Conservation (phyloP, 2,113 vertebrate species). For the Ptilorrhoa leucosticta region DNA sequence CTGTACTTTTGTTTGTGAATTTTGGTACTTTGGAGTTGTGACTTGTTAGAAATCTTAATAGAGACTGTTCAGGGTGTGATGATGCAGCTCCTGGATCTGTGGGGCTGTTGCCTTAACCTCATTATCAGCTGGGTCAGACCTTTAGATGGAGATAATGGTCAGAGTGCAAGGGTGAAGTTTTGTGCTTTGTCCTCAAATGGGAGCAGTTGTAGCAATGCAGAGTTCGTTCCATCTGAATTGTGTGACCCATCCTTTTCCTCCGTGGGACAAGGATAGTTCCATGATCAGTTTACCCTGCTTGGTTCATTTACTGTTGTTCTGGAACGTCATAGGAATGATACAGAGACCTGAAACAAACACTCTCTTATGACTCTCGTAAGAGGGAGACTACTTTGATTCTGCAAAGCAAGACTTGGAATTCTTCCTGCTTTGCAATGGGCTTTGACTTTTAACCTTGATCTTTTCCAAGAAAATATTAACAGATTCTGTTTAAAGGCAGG, state of each 20-base stretch:
- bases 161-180: not conserved
- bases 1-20: not conserved
- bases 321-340: not conserved
- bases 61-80: not conserved
- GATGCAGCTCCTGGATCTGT: not conserved
- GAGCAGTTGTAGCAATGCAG: not conserved
- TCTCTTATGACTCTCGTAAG: not conserved
- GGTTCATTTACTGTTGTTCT: not conserved
- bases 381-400: not conserved
- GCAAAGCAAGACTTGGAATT: not conserved
- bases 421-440: not conserved
- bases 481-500: not conserved
- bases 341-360: not conserved
- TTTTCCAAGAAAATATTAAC: not conserved
- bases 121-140: not conserved
- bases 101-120: not conserved
- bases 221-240: not conserved
- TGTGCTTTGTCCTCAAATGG: not conserved
- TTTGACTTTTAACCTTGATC: not conserved
- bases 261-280: not conserved
- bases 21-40: not conserved
- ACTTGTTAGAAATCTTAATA: not conserved
- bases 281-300: not conserved
- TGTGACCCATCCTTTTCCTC: not conserved
- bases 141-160: not conserved